phyloP scores from a whole-genome alignment of 2,113 vertebrate genomes.

The Festucalex cinctus region DNA sequence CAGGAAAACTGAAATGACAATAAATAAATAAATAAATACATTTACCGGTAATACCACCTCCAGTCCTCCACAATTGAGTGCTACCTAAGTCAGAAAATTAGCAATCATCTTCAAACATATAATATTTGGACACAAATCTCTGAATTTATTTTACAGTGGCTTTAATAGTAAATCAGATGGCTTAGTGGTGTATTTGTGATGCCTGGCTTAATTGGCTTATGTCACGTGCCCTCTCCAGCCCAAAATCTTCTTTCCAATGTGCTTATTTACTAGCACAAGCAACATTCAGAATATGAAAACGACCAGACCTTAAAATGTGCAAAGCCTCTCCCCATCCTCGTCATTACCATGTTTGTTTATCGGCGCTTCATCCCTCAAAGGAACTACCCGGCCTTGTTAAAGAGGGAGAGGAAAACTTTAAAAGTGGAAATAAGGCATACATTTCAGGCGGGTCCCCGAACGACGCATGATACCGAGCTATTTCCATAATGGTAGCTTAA shows the following conservation, averaged over 20 bases:
- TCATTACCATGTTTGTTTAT: conserved; percentile 75
- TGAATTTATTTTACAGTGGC: background rate
- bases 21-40: too few species aligned
- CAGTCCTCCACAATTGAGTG: too few species aligned
- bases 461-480: conserved; percentile 41
- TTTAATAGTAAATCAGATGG: conserved; percentile 17
- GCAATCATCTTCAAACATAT: too few species aligned
- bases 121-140: background rate
- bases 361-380: conserved; percentile 59
- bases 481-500: conserved; percentile 73
- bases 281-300: conserved; percentile 52
- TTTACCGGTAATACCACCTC: too few species aligned
- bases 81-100: too few species aligned
- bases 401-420: conserved; percentile 59
- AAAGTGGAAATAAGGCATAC: conserved; percentile 71
- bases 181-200: conserved; percentile 24
- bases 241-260: conserved; percentile 48
- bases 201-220: conserved; percentile 29
- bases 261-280: conserved; percentile 61
- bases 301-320: conserved; percentile 54
- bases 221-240: conserved; percentile 26
- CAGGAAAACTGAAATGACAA: too few species aligned
- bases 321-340: conserved; percentile 54
- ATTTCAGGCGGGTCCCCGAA: conserved; percentile 64
- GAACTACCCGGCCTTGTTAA: conserved; percentile 64